Base-by-base conservation (phyloP, 2,888 invertebrate species). In the Lasius platythorax region DNA sequence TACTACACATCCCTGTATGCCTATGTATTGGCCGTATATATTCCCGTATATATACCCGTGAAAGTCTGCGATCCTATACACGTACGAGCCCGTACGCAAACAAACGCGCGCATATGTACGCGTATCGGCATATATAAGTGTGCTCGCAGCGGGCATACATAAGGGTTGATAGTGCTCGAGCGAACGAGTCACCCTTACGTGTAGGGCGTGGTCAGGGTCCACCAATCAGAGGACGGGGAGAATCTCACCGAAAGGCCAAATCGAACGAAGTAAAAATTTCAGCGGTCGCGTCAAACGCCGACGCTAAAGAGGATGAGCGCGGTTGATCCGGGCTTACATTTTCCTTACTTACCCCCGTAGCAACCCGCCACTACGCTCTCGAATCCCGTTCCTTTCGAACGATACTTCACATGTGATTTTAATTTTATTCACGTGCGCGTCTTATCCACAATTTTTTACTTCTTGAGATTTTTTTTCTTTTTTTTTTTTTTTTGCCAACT, bases 141-240 rank as follows among this genome's bases (percentile, higher is more conserved):
- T 91, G 91, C 91, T 91, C 91, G 76, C 89, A 89, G 89, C 89
- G 89, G 90, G 91, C 90, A 91, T 91, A 93, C 91, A 93, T 92
- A 93, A 93, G 93, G 92, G 93, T 91, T 93, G 91, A 93, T 93
- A 91, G 93, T 92, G 91, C 91, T 92, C 90, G 88, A 87, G 91
- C 92, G 90, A 91, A 91, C 91, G 91, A 91, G 91, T 91, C 91
- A 93, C 92, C 93, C 93, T 93, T 93, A 92, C 91, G 85, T 93
- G 92, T 90, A 93, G 94, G 94, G 94, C 94, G 94, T 94, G 94
- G 94, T 91, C 93, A 93, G 83, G 89, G 91, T 92, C 92, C 91
- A 91, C 94, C 94, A 94, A 94, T 94, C 91, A 88, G 91, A 90
- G 88, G 87, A 85, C 90, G 89, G 88, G 89, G 87, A 93, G 90